Evolutionary conservation across 2,797 vertebrate genomes (phyloP), one percentile per base, ranked within the genome.

Genomic region (Sebastes kiyomatsui): DNA sequence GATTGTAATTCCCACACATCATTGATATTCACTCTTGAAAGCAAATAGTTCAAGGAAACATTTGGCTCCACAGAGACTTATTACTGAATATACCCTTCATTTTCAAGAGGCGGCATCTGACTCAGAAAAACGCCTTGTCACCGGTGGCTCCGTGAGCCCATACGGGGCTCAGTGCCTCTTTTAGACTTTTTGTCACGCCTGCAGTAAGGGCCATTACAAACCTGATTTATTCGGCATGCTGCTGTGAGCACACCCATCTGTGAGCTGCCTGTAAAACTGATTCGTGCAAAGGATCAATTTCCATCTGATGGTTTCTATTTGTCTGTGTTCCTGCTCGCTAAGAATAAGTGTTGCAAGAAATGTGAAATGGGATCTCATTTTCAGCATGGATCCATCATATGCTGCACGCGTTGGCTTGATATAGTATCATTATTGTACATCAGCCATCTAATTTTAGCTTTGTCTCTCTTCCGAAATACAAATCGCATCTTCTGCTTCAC

Each of bases 11-110:
- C 93, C 89, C 91, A 81, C 66, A 83, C 87, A 85, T 95, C 92
- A 90, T 93, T 95, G 89, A 89, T 89, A 94, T 95, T 94, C 92
- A 82, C 79, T 87, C 90, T 91, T 79, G 84, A 94, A 95, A 93
- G 86, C 88, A 92, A 94, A 93, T 90, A 92, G 87, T 93, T 94
- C 68, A 90, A 90, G 87, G 91, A 89, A 93, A 88, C 67, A 78
- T 87, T 81, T 70, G 35, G 68, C 79, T 84, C 92, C 87, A 28
- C 80, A 38, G 92, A 92, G 92, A 88, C 79, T 85, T 72, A 78
- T 89, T 81, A 75, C 75, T 75, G 79, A 90, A 84, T 42, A 84
- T 14, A 82, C 68, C 77, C 83, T 85, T 88, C 66, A 76, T 83
- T 87, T 88, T 82, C 74, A 69, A 84, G 83, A 81, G 82, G 25